A percentile compares a stretch with the other conserved stretches of the same genome.
phyloP scores from a whole-genome alignment of 2,113 vertebrate species.

The Mus pahari region DNA sequence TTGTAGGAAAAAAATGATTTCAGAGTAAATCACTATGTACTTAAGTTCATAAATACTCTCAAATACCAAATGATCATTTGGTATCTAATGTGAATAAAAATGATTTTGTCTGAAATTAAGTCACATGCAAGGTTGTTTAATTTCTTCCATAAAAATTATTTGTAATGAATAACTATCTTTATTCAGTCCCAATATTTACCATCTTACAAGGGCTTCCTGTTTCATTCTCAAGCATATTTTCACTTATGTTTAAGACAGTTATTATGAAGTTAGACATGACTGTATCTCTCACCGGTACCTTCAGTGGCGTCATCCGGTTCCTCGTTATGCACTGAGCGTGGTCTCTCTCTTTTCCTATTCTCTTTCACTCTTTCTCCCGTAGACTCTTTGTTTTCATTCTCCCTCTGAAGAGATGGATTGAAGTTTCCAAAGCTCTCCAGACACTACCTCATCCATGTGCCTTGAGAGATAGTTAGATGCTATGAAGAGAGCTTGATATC shows the following conservation, averaged over 20 bases:
- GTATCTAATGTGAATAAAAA: background rate
- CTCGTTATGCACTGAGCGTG: background rate
- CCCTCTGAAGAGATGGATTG: constrained; percentile 67
- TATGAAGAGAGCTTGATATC: constrained; percentile 73
- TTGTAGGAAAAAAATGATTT: background rate
- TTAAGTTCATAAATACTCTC: background rate
- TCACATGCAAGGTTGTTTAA: background rate
- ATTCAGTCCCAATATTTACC: background rate
- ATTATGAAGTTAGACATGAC: background rate
- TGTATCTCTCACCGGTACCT: background rate
- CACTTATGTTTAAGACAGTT: background rate
- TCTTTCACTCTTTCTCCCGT: constrained; percentile 8
- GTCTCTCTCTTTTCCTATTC: background rate
- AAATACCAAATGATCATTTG: background rate
- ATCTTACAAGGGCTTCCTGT: background rate
- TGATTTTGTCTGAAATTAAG: constrained; percentile 46
- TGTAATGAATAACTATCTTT: constrained; percentile 7
- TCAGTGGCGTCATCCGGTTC: background rate
- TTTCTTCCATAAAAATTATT: constrained; percentile 23
- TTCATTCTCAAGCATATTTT: background rate
- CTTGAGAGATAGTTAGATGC: constrained; percentile 76
- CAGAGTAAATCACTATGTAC: background rate
- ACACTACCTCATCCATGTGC: constrained; percentile 43
- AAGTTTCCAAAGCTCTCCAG: constrained; percentile 73
- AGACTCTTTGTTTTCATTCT: constrained; percentile 63